Evolutionary conservation across 2,113 vertebrate species (phyloP).

Genomic region (Sula dactylatra): DNA sequence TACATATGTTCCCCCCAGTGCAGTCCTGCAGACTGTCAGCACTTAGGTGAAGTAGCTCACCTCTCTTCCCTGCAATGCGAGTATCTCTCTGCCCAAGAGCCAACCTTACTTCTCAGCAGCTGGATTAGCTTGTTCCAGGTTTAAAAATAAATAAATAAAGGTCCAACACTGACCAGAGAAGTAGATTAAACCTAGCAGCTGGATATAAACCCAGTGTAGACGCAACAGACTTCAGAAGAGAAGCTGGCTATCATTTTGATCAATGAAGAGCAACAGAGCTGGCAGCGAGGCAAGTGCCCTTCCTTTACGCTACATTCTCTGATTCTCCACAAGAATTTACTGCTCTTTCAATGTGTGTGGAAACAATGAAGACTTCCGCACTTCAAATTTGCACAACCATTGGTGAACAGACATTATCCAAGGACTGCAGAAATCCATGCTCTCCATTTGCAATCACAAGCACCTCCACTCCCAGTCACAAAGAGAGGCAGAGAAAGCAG

Average conservation of each 20-base stretch:
- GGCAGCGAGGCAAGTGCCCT: not conserved
- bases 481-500: not conserved
- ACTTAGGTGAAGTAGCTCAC: not conserved
- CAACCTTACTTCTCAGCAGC: not conserved
- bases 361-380: not conserved
- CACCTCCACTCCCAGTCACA: not conserved
- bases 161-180: not conserved
- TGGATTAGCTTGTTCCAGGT: not conserved
- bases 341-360: not conserved
- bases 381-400: not conserved
- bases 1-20: fast-evolving
- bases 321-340: not conserved
- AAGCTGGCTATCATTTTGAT: not conserved
- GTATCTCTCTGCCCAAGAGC: not conserved
- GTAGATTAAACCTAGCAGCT: not conserved
- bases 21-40: not conserved
- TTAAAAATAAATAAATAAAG: not conserved
- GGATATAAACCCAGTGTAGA: not conserved
- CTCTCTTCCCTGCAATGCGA: not conserved
- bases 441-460: not conserved
- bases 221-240: not conserved
- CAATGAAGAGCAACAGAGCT: not conserved
- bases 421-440: fast-evolving
- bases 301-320: not conserved
- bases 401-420: not conserved